phyloP scores from a whole-genome alignment of 2,797 vertebrate genomes.

The Pogoniulus pusillus region DNA sequence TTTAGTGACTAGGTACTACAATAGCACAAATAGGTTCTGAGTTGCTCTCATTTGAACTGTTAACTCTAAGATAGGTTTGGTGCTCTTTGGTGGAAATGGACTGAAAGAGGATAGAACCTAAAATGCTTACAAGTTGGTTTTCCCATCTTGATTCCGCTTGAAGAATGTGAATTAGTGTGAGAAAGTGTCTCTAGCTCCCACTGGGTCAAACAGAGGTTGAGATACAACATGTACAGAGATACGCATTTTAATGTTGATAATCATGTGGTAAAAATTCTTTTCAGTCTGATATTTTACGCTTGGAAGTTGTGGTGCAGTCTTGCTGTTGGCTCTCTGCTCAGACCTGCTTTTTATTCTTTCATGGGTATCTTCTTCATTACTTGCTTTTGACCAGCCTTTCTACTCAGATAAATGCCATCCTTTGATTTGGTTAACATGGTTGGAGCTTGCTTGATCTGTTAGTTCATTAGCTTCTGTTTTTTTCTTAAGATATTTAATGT shows the following conservation, averaged over 20 bases:
- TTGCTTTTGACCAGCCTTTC: not conserved
- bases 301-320: not conserved
- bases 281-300: not conserved
- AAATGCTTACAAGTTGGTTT: not conserved
- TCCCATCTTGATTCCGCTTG: not conserved
- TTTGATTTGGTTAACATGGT: not conserved
- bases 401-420: not conserved
- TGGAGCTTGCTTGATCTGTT: not conserved
- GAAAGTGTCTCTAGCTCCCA: not conserved
- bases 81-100: not conserved
- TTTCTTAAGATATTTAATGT: not conserved
- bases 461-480: not conserved
- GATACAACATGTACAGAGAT: conserved; percentile 6
- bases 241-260: not conserved
- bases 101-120: not conserved
- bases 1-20: not conserved
- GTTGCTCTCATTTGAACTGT: not conserved
- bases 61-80: not conserved
- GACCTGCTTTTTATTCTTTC: not conserved
- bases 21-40: not conserved
- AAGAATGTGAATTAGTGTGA: conserved; percentile 6
- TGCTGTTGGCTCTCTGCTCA: not conserved
- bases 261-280: conserved; percentile 20
- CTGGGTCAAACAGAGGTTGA: conserved; percentile 41
- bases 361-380: not conserved